Evolutionary conservation across 1,140 invertebrate species (phyloP).

Genomic region (Leptopilina boulardi): DNA sequence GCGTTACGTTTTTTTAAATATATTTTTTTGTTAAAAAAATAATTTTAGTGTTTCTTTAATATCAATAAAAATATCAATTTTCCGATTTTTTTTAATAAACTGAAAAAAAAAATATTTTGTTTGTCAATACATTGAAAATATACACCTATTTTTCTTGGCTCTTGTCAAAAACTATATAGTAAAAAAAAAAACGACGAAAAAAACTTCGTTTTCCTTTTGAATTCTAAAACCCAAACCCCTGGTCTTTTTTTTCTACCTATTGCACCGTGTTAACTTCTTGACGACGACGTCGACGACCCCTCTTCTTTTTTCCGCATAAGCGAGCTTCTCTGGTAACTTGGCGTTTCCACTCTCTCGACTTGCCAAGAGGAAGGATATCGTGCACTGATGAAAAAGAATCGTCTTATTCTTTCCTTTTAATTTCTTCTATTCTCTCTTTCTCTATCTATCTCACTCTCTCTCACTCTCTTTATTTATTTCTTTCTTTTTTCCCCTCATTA

Average conservation of each 20-base stretch:
- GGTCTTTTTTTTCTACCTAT: neutral
- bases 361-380: conserved; percentile 21
- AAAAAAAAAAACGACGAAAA: no score
- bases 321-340: conserved; percentile 1
- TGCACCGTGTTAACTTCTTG: conserved; percentile 34
- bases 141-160: neutral
- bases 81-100: no score
- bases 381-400: neutral
- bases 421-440: neutral
- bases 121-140: no score
- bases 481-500: neutral
- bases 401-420: conserved; percentile 15
- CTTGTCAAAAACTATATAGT: no score
- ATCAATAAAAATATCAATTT: no score
- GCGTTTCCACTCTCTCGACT: neutral
- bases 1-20: no score
- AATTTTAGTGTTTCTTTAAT: no score
- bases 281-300: conserved; percentile 11
- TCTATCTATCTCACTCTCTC: no score
- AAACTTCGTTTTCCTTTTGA: conserved; percentile 7
- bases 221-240: neutral
- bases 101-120: no score
- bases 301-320: conserved; percentile 28
- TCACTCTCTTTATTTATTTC: no score
- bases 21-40: no score